Evolutionary conservation across 2,113 vertebrate species (phyloP).

Genomic region (Lampris megalopsis): DNA sequence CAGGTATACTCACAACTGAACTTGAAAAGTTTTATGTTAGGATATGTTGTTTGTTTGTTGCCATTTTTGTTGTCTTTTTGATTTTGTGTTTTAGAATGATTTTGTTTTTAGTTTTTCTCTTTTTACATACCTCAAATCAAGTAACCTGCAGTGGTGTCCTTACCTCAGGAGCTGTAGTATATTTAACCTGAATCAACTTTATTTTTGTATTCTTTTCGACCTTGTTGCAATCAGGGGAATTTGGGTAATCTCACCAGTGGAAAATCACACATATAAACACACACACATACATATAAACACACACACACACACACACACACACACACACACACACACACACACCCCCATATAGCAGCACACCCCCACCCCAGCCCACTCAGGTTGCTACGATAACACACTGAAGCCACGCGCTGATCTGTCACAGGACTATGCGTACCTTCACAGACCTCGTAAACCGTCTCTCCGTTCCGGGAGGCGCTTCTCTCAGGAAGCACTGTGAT

Average conservation of each 20-base stretch:
- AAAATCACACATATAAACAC: constrained; percentile 34
- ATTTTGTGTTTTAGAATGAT: constrained; percentile 73
- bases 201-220: constrained; percentile 80
- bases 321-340: constrained; percentile 48
- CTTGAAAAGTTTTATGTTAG: constrained; percentile 83
- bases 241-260: constrained; percentile 51
- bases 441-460: constrained; percentile 56
- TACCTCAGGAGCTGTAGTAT: constrained; percentile 83
- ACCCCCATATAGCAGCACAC: constrained; percentile 43
- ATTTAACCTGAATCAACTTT: constrained; percentile 80
- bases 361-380: constrained; percentile 46
- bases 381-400: constrained; percentile 35
- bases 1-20: constrained; percentile 80
- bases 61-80: constrained; percentile 76
- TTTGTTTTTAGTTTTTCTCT: constrained; percentile 65
- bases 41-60: constrained; percentile 76
- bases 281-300: constrained; percentile 37
- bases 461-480: constrained; percentile 54
- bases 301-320: constrained; percentile 49
- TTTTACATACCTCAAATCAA: constrained; percentile 83
- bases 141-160: constrained; percentile 79
- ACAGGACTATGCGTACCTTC: not conserved
- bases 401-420: constrained; percentile 18
- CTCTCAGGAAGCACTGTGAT: constrained; percentile 80
- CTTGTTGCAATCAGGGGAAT: constrained; percentile 72